These are phyloP conservation scores for Latrodectus geometricus DNA, from an alignment of 1,140 invertebrate species.

Conservation along the genomic window DNA sequence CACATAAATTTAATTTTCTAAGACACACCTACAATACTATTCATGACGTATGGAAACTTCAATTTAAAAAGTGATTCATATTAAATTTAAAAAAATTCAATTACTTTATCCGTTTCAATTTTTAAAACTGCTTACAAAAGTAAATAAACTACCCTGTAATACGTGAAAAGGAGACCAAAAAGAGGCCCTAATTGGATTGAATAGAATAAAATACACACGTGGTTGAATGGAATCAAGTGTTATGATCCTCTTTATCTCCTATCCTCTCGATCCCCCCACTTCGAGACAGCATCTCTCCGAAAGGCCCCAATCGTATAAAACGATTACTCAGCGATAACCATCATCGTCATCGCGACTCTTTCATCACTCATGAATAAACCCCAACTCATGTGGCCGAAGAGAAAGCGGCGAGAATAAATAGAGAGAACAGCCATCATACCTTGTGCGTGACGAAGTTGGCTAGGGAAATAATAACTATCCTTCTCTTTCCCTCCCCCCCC, in stretches of 20 bases:
- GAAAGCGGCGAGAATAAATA: neutral
- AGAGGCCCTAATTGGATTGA: too few species aligned
- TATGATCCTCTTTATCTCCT: neutral
- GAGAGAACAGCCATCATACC: neutral
- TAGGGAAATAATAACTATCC: neutral
- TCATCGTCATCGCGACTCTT: neutral
- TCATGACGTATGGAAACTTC: too few species aligned
- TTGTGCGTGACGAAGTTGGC: neutral
- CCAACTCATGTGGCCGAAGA: neutral
- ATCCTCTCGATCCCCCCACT: neutral
- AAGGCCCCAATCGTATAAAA: neutral
- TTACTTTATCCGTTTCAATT: too few species aligned
- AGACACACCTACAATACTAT: too few species aligned
- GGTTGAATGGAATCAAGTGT: too few species aligned
- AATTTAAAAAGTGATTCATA: too few species aligned
- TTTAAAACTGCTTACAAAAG: too few species aligned
- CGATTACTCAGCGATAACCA: slow-evolving; percentile 1
- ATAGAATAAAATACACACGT: too few species aligned
- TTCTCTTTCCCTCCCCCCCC: neutral
- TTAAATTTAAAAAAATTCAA: too few species aligned
- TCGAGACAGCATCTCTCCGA: neutral
- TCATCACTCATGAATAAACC: neutral
- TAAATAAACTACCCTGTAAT: too few species aligned
- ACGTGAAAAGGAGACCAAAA: too few species aligned
- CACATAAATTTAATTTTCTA: too few species aligned